These are phyloP conservation scores for Corvus cornix DNA, from an alignment of 2,113 vertebrate genomes.

Conservation along the genomic window DNA sequence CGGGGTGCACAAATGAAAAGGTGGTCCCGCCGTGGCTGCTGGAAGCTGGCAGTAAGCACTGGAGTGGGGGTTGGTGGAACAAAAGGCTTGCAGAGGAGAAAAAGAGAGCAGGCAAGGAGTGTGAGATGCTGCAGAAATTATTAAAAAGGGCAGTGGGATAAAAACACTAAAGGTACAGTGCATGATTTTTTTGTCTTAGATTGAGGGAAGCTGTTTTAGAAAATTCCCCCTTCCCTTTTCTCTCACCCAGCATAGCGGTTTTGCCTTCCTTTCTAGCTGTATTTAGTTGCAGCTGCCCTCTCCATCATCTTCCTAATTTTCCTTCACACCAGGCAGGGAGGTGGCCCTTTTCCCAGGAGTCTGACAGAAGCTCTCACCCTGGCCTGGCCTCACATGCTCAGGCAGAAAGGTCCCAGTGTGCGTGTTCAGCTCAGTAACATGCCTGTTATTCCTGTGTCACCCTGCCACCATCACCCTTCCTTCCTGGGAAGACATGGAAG, in stretches of 20 bases:
- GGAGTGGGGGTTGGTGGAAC: neutral
- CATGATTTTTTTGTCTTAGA: neutral
- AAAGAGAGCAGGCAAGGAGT: neutral
- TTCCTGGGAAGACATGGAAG: neutral
- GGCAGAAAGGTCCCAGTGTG: neutral
- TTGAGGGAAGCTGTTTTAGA: neutral
- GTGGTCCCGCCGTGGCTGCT: accelerated
- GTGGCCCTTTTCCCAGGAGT: neutral
- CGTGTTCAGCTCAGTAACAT: accelerated
- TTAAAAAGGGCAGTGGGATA: neutral
- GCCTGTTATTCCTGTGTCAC: neutral
- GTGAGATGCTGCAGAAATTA: neutral
- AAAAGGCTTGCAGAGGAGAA: neutral
- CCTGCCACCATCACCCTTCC: neutral
- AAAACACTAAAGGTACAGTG: neutral
- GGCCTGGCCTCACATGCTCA: accelerated
- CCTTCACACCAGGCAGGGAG: neutral
- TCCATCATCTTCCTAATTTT: neutral
- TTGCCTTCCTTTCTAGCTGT: neutral
- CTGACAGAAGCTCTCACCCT: neutral
- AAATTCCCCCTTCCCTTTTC: neutral
- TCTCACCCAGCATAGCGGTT: neutral
- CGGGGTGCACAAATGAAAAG: accelerated
- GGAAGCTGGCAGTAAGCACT: neutral
- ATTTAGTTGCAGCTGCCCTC: neutral